These are phyloP conservation scores for Belonocnema kinseyi DNA, from an alignment of 1,140 invertebrate genomes.

Conservation along the genomic window DNA sequence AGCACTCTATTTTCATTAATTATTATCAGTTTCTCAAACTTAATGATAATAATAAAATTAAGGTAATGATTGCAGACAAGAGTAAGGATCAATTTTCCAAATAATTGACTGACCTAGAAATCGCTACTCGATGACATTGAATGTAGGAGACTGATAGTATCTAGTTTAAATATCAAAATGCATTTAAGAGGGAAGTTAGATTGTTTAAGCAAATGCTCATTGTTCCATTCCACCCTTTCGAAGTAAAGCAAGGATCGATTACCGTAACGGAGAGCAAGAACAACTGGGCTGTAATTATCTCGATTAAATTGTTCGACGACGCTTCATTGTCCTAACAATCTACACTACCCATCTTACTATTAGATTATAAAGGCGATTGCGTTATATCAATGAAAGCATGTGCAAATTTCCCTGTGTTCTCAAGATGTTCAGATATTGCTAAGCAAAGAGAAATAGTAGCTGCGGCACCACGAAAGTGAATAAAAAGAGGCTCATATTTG, in stretches of 20 bases:
- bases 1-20: no score
- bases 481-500: no score
- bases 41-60: no score
- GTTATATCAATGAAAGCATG: background rate
- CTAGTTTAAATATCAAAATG: background rate
- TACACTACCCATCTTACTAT: constrained; percentile 10
- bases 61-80: no score
- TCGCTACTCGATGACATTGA: background rate
- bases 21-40: no score
- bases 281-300: constrained; percentile 30
- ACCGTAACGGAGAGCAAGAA: constrained; percentile 25
- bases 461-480: no score
- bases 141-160: background rate
- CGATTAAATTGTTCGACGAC: constrained; percentile 35
- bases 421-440: constrained; percentile 15
- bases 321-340: constrained; percentile 43
- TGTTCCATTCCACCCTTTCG: constrained; percentile 3
- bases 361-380: background rate
- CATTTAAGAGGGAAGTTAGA: background rate
- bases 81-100: background rate
- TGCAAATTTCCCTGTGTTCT: background rate
- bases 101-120: background rate
- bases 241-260: constrained; percentile 23
- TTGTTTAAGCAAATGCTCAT: constrained; percentile 18
- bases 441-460: background rate